Evolutionary conservation across 2,113 vertebrate genomes (phyloP).

Genomic region (Cyrtonyx montezumae): DNA sequence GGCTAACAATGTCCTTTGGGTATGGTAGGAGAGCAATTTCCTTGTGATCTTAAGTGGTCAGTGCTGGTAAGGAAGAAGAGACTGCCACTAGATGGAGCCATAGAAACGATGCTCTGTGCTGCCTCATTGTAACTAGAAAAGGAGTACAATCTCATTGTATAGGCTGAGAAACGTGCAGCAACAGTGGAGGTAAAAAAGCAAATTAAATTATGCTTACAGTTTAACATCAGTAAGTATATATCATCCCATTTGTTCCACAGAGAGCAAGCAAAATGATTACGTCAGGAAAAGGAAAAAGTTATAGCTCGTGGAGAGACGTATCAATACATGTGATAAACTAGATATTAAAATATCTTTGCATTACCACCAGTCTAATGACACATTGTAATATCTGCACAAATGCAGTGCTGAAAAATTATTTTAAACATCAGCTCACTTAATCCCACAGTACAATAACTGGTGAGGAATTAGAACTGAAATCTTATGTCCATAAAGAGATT

Average conservation of each 20-base stretch:
- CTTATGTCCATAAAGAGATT: not conserved
- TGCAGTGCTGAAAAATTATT: not conserved
- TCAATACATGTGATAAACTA: not conserved
- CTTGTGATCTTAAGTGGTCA: not conserved
- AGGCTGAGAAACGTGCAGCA: not conserved
- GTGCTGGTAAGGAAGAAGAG: rapidly evolving
- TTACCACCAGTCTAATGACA: not conserved
- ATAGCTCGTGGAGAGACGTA: not conserved
- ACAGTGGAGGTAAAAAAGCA: not conserved
- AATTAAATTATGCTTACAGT: not conserved
- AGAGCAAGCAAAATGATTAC: not conserved
- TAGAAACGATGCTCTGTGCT: not conserved
- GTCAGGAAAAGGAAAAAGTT: not conserved
- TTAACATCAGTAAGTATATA: not conserved
- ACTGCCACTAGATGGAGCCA: rapidly evolving
- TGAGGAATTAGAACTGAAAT: not conserved
- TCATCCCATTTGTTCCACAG: not conserved
- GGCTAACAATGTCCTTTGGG: not conserved
- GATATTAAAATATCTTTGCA: not conserved
- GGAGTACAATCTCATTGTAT: not conserved
- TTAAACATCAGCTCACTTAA: not conserved
- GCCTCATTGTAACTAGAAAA: not conserved
- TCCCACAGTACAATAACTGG: not conserved
- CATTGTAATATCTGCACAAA: not conserved
- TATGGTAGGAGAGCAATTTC: not conserved